Base-by-base conservation (phyloP, 2,113 vertebrate species). In the Neomonachus schauinslandi region DNA sequence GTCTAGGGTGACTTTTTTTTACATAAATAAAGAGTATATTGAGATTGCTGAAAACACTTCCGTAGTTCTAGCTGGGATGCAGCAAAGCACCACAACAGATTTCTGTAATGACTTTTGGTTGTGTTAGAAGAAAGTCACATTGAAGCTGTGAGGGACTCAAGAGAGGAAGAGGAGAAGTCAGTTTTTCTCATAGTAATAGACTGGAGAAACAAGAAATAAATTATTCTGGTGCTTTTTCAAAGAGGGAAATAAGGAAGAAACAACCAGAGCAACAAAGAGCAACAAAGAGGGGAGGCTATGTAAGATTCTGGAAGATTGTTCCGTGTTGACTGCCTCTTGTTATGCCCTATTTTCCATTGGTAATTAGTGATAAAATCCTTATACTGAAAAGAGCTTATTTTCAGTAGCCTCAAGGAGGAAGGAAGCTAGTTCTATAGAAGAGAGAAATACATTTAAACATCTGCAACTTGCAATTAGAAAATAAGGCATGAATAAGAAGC, bases 401-500 rank as follows among this genome's bases (percentile, higher is more conserved):
- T 83, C 13, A 95, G 16, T 53, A 79, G 5, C 26, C 8, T 92
- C 49, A 57, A 69, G 42, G 49, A 93, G 36, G 39, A 86, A 89
- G 7, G 24, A 67, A 61, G 1, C 13, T 88, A 55, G 7, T 71
- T 88, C 10, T 55, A 81, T 12, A 85, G 28, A 90, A 51, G 4
- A 69, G 3, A 87, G 15, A 93, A 96, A 94, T 51, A 65, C 1
- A 84, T 84, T 80, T 93, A 83, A 95, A 93, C 33, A 81, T 82
- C 21, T 89, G 24, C 85, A 82, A 85, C 15, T 12, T 94, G 33
- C 42, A 96, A n/a, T 95, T 96, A 86, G 51, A 91, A 93, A 81
- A 81, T 31, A 91, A 95, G 3, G 18, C 77, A 89, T 72, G 46
- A 63, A 81, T 76, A 31, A 63, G 49, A 95, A 97, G 36, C 36